Evolutionary conservation across 2,797 vertebrate species (phyloP).

Genomic region (Tauraco hartlaubi): DNA sequence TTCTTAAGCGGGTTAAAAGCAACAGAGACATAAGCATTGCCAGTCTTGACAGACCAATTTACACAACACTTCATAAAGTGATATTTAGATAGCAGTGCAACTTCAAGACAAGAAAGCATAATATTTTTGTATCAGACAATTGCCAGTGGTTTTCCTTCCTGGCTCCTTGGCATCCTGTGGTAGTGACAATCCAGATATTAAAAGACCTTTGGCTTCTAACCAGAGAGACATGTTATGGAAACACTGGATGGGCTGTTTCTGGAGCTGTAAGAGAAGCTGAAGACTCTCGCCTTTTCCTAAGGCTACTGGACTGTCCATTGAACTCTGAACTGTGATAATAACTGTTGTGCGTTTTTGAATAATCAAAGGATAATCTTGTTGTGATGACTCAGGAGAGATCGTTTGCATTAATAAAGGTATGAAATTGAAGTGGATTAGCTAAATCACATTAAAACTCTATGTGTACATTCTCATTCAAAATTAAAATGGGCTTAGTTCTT

Average conservation of each 20-base stretch:
- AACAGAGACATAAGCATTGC: background rate
- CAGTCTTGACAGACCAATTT: background rate
- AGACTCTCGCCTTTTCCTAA: background rate
- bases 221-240: background rate
- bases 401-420: background rate
- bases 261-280: background rate
- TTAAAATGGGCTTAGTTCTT: background rate
- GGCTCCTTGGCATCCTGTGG: background rate
- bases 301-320: background rate
- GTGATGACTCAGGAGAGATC: background rate
- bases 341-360: background rate
- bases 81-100: background rate
- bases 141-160: background rate
- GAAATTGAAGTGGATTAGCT: background rate
- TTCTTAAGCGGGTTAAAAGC: background rate
- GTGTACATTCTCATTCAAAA: background rate
- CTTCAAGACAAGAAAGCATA: background rate
- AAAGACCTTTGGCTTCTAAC: background rate
- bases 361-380: background rate
- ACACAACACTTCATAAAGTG: background rate
- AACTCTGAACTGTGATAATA: background rate
- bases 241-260: background rate
- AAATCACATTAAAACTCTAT: background rate
- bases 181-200: background rate
- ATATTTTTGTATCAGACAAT: background rate